Conservation (phyloP, 1,140 invertebrate species). For the Apocrypta bakeri region DNA sequence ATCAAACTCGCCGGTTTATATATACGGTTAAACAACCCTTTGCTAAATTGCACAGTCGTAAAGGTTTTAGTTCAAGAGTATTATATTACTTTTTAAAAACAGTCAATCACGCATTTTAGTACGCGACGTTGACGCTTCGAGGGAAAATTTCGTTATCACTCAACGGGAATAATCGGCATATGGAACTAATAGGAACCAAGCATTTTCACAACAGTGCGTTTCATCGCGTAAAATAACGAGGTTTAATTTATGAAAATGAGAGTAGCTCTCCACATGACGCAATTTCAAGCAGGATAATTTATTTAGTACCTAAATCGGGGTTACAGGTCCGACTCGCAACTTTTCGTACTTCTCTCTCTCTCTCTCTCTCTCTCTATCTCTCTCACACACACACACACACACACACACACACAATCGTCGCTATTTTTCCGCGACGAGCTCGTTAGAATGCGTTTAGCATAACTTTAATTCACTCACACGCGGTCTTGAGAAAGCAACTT, state of each 20-base stretch:
- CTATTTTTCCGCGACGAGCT: neutral
- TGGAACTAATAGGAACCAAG: neutral
- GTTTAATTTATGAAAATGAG: constrained; percentile 19
- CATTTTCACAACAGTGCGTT: neutral
- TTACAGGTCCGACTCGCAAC: neutral
- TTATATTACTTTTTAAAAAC: neutral
- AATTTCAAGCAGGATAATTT: neutral
- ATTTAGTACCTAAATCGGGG: neutral
- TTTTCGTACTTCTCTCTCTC: no score
- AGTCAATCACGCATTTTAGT: neutral
- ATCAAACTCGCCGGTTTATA: neutral
- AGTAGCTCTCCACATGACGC: neutral
- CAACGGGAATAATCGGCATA: neutral
- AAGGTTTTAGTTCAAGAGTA: neutral
- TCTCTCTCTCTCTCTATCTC: no score
- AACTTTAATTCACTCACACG: constrained; percentile 26
- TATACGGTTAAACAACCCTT: neutral
- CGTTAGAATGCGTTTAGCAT: constrained; percentile 20
- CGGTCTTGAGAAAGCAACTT: constrained; percentile 10
- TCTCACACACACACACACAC: no score
- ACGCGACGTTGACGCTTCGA: neutral
- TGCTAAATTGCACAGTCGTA: neutral
- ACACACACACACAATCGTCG: neutral
- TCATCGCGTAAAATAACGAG: neutral
- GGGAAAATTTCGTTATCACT: neutral